Conservation (phyloP, 2,797 vertebrate species). For the Chelonia mydas region DNA sequence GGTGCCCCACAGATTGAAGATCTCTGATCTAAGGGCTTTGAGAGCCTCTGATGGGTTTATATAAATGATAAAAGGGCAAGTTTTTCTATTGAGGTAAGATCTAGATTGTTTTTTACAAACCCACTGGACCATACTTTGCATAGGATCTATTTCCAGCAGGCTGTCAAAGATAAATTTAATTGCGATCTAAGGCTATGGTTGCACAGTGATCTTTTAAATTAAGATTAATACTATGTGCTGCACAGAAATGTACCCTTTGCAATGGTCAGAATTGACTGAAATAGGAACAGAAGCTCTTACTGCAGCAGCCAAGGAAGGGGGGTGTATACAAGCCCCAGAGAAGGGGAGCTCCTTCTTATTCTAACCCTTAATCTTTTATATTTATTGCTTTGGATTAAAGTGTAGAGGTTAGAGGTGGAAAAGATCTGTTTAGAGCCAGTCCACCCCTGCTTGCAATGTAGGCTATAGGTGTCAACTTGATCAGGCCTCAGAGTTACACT, state of each 20-base stretch:
- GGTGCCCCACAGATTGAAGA: too few relatives aligned
- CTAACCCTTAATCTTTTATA: neutral
- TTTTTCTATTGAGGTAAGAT: neutral
- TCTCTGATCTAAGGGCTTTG: neutral
- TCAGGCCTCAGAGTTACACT: neutral
- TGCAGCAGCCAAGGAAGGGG: neutral
- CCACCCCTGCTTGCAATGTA: neutral
- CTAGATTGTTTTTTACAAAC: neutral
- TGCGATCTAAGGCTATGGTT: neutral
- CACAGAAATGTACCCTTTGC: neutral
- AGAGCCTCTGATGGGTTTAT: neutral
- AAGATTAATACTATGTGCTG: neutral
- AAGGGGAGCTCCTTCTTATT: neutral
- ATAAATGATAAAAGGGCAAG: neutral
- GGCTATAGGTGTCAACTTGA: neutral
- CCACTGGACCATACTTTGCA: rapidly evolving
- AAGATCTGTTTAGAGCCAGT: neutral
- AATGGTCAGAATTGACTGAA: neutral
- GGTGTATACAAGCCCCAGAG: neutral
- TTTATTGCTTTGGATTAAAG: neutral
- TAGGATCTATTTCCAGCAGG: neutral
- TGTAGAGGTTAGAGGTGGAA: neutral
- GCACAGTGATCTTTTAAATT: neutral
- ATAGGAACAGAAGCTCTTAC: neutral
- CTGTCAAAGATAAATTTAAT: neutral